Base-by-base conservation (phyloP, 2,113 vertebrate genomes). In the Benitochromis conjunctus region DNA sequence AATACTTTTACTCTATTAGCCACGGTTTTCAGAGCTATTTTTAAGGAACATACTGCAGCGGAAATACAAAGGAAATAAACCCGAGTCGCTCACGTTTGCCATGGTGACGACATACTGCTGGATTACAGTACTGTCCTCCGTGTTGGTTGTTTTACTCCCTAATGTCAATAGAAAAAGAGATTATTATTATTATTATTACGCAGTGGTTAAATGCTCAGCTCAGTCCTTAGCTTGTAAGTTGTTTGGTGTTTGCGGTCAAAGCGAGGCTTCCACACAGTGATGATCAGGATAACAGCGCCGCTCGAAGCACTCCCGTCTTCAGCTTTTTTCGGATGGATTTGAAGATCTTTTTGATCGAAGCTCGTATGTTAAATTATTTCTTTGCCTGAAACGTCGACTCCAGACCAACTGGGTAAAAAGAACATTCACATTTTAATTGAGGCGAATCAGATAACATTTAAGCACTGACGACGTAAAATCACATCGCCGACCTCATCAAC, bases 401-500 rank as follows among this genome's bases (percentile, higher is more conserved):
- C 54, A 57, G 53, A 56, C 41, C 31, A 41, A 21, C 14, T 29
- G 9, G 18, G 9, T 18, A 6, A 26, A 4, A 3, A 6, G 1
- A 1, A 1, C 7, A 14, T 16, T 19, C 41, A 10, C 13, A 74
- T 48, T 29, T 74, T 69, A 11, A 74, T 48, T 29, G 16, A 48
- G 24, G 46, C 0, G 6, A 57, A 85, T 29, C 53, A 1, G 51
- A 64, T 18, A 19, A 51, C 13, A 43, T 16, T 19, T 56, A 14
- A 24, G 41, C 1, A 4, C 48, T 43, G 24, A 31, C 79, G 9
- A 71, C 26, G n/a, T 80, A 21, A 66, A 79, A 46, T 84, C 82
- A 69, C 90, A 79, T 94, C 78, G 86, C 86, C 91, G 48, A 46
- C 88, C 64, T 87, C 21, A 46, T 51, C 86, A 24, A 26, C 21